Percentiles rank a stretch among this genome's conserved stretches.
phyloP scores from a whole-genome alignment of 2,797 vertebrate species.

The Chlorospingus flavigularis region DNA sequence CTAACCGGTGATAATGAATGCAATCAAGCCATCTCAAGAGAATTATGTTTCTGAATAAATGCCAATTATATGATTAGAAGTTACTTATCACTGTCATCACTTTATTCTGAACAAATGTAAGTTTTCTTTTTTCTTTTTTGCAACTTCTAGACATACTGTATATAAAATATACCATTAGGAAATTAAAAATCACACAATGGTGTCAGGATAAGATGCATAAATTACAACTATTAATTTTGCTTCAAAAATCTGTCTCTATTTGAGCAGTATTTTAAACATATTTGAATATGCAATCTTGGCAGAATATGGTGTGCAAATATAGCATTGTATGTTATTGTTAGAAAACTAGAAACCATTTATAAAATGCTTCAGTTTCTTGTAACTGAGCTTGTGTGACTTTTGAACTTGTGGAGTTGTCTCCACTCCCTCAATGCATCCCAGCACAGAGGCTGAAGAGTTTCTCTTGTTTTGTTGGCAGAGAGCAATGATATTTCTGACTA shows the following conservation, averaged over 20 bases:
- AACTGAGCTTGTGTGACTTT: neutral
- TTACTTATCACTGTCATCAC: neutral
- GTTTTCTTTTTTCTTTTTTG: neutral
- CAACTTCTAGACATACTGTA: neutral
- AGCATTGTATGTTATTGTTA: neutral
- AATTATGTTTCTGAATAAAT: conserved; percentile 20
- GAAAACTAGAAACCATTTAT: neutral
- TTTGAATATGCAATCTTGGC: neutral
- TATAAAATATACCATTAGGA: neutral
- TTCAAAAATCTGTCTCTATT: neutral
- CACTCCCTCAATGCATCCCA: neutral
- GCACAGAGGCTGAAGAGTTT: neutral
- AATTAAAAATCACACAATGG: neutral
- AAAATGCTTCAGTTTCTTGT: neutral
- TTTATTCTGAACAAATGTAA: neutral
- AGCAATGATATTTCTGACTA: neutral
- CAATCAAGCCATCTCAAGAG: neutral
- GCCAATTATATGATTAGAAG: conserved; percentile 18
- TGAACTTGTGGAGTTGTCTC: neutral
- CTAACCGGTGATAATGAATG: conserved; percentile 15
- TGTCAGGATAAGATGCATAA: neutral
- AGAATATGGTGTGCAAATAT: neutral
- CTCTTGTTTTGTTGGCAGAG: neutral
- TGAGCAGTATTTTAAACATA: neutral
- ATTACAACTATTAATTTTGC: neutral